These are phyloP conservation scores for Listronotus bonariensis DNA, from an alignment of 1,140 invertebrate genomes.

Conservation along the genomic window DNA sequence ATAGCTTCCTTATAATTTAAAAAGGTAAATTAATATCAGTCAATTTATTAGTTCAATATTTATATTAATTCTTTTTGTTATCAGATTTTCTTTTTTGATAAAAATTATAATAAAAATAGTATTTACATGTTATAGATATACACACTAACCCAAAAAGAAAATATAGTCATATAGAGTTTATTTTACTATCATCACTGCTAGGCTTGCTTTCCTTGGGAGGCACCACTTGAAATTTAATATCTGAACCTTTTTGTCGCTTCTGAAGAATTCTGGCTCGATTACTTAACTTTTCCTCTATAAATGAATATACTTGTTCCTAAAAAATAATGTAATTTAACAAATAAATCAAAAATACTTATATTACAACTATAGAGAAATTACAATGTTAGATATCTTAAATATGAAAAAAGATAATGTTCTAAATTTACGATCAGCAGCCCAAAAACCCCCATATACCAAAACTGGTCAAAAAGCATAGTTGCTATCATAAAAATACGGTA, in stretches of 20 bases:
- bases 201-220: constrained; percentile 51
- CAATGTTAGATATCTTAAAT: too few species aligned
- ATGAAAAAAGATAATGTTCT: too few species aligned
- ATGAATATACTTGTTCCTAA: constrained; percentile 62
- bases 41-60: too few species aligned
- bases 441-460: too few species aligned
- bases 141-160: constrained; percentile 6
- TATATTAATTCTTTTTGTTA: constrained; percentile 11
- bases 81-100: constrained; percentile 13
- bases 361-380: too few species aligned
- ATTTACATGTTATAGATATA: constrained; percentile 22
- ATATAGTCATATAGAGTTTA: constrained; percentile 18
- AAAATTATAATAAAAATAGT: constrained; percentile 26
- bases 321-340: constrained; percentile 1
- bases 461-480: too few species aligned
- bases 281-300: constrained; percentile 59
- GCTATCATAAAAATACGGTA: too few species aligned
- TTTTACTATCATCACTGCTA: constrained; percentile 4
- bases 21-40: too few species aligned
- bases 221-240: constrained; percentile 63
- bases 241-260: constrained; percentile 61
- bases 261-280: constrained; percentile 60
- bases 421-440: too few species aligned
- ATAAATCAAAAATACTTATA: too few species aligned
- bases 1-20: too few species aligned